Percentiles rank a stretch among this genome's conserved stretches.
phyloP scores from a whole-genome alignment of 2,113 vertebrate genomes.

The Pandion haliaetus region DNA sequence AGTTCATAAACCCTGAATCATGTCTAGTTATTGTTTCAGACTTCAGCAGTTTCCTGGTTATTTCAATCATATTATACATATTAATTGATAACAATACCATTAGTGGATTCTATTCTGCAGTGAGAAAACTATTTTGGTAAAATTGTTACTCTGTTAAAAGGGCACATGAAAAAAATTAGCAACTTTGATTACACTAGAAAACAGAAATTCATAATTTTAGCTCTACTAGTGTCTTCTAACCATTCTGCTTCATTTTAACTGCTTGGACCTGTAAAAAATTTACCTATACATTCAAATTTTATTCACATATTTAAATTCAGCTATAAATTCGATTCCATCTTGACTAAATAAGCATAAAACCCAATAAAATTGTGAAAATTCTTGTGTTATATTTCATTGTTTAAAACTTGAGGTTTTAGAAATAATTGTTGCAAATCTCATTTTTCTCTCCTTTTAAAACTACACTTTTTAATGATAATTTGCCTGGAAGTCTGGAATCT shows the following conservation, averaged over 20 bases:
- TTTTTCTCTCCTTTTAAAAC: background rate
- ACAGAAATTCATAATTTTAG: background rate
- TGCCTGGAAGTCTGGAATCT: background rate
- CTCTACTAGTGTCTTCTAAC: background rate
- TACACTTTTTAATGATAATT: background rate
- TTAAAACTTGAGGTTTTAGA: background rate
- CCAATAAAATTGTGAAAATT: background rate
- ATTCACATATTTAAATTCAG: background rate
- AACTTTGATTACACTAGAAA: background rate
- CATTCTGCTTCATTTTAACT: background rate
- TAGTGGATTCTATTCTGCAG: background rate
- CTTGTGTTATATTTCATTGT: background rate
- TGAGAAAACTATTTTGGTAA: background rate
- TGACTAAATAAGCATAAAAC: background rate
- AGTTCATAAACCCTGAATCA: too few relatives aligned
- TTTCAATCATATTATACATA: too few relatives aligned
- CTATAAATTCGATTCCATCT: background rate
- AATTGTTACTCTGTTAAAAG: background rate
- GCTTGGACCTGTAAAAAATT: background rate
- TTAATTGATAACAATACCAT: background rate
- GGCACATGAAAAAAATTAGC: background rate
- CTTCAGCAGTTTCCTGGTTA: too few relatives aligned
- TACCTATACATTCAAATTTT: background rate
- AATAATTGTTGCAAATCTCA: background rate
- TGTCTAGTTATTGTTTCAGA: too few relatives aligned